Conservation (phyloP, 2,888 invertebrate species). For the Melieria omissa region DNA sequence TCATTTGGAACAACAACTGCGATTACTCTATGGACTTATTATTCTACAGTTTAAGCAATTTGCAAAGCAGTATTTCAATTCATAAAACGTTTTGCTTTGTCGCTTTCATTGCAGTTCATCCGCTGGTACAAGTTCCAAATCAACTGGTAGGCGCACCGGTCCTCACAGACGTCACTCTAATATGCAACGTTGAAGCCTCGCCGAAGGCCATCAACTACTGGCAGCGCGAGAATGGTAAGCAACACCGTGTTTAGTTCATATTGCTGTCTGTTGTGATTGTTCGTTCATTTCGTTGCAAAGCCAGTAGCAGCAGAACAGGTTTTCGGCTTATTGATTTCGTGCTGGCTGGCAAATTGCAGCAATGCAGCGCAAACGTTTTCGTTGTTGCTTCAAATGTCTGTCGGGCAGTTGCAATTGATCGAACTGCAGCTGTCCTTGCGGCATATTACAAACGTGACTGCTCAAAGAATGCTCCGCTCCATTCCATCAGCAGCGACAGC, state of each 20-base stretch:
- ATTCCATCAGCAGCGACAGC: background rate
- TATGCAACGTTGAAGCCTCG: conserved; percentile 89
- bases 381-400: too few relatives aligned
- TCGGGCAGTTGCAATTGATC: too few relatives aligned
- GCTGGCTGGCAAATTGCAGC: background rate
- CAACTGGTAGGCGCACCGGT: conserved; percentile 91
- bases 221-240: conserved; percentile 88
- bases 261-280: background rate
- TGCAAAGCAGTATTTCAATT: too few relatives aligned
- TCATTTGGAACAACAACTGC: too few relatives aligned
- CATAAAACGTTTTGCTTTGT: too few relatives aligned
- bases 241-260: background rate
- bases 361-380: too few relatives aligned
- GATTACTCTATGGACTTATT: too few relatives aligned
- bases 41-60: too few relatives aligned
- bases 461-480: background rate
- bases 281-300: background rate
- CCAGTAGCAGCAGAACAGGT: background rate
- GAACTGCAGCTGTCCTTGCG: conserved; percentile 50
- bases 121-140: conserved; percentile 92
- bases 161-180: conserved; percentile 85
- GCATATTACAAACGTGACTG: conserved; percentile 60
- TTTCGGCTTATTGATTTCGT: conserved; percentile 32
- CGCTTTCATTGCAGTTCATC: conserved; percentile 76
- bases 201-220: conserved; percentile 95